Conservation (phyloP, 2,797 vertebrate genomes). For the Semaprochilodus insignis region DNA sequence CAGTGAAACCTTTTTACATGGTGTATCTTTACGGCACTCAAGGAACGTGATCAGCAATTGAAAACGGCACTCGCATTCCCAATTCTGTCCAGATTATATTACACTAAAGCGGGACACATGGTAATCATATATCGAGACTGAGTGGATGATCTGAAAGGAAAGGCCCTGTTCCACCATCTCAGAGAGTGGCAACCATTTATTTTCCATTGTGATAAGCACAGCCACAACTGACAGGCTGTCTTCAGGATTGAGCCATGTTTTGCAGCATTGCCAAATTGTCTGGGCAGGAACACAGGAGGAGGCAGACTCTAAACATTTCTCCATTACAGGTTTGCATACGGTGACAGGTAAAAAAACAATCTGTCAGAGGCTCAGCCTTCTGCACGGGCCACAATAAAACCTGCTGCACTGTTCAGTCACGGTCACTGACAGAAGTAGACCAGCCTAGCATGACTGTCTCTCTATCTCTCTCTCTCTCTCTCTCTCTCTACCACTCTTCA, state of each 20-base stretch:
- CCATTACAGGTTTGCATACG: conserved; percentile 64
- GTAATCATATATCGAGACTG: background rate
- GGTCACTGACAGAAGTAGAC: conserved; percentile 14
- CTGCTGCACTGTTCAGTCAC: conserved; percentile 54
- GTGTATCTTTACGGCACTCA: background rate
- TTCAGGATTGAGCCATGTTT: conserved; percentile 66
- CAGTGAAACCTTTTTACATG: background rate
- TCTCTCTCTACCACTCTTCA: background rate
- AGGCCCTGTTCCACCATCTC: conserved; percentile 5
- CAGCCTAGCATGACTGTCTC: background rate
- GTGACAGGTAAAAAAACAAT: conserved; percentile 72
- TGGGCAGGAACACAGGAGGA: conserved; percentile 44
- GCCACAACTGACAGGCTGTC: conserved; percentile 73
- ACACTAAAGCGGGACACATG: background rate
- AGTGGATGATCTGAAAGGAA: no score
- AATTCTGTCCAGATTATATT: conserved; percentile 1
- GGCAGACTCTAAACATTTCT: conserved; percentile 70
- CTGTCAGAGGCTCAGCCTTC: conserved; percentile 65
- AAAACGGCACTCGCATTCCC: background rate
- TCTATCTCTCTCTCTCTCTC: background rate
- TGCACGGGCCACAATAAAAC: conserved; percentile 58
- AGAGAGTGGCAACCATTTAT: conserved; percentile 37
- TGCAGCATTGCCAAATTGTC: conserved; percentile 26
- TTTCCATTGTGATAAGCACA: conserved; percentile 42
- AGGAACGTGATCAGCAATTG: background rate